Base-by-base conservation (phyloP, 2,888 invertebrate genomes). In the Apodemia zela region DNA sequence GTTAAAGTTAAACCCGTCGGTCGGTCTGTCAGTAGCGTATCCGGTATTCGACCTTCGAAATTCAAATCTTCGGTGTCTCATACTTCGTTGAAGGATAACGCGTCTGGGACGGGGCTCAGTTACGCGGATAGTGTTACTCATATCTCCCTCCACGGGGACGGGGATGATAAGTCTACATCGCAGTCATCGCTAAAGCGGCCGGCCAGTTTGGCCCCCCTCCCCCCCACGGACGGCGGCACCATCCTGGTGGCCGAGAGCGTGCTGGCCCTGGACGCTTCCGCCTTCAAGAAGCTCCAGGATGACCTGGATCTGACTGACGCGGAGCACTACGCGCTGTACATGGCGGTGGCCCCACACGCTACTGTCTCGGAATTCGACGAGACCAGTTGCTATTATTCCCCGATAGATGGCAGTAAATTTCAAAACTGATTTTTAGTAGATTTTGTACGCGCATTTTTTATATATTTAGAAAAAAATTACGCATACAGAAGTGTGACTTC, bases 351-450 rank as follows among this genome's bases (percentile, higher is more conserved):
- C 13, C 97, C 97, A 0, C 95, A 95, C 78, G 97, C 97, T 21
- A 97, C 97, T 0, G 95, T 93, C 33, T 97, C 97, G 11, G 97
- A 97, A 81, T 97, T 97, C 77, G 97, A 97, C 71, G 97, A 97
- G 74, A 95, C 95, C 76, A 97, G 97, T 58, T 96, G 96, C 81
- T 97, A 97, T 79, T 97, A 97, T 78, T 95, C 97, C 45, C 95
- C 96, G 11, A 94, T 97, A 6, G 97, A 97, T 80, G 96, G 94
- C 62, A 95, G 94, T 61, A 95, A 95, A 80, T 94, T 95, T 73
- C 90, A 85, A 45, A 83, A 81, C 66, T 78, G 72, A 72, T 21
- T 38, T 18, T 17, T 11, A n/a, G 18, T 54, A 54, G 21, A 21
- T 54, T 25, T 49, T 15, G 13, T 54, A 54, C 13, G 54, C 15